Percentiles rank a stretch among this genome's conserved stretches.
phyloP scores from a whole-genome alignment of 2,888 invertebrate genomes.

The Idaea biselata region DNA sequence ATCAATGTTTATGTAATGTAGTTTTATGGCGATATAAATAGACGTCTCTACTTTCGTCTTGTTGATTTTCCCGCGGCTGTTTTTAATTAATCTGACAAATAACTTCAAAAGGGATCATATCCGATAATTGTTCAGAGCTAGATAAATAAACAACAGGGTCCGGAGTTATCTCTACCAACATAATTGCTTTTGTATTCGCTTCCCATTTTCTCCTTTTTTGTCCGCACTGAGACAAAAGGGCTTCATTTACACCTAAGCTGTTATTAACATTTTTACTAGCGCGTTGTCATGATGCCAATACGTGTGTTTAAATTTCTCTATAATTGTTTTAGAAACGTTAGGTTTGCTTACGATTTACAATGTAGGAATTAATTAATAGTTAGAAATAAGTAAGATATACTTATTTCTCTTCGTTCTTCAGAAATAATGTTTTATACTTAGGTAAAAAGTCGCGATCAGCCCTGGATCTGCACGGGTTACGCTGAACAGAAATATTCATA shows the following conservation, averaged over 20 bases:
- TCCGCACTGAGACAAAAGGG: not conserved
- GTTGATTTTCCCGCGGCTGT: not conserved
- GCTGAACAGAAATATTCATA: too few species aligned
- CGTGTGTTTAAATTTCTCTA: not conserved
- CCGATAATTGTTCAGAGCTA: not conserved
- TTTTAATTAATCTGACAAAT: not conserved
- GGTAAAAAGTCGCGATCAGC: too few species aligned
- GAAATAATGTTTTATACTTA: too few species aligned
- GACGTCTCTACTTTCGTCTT: not conserved
- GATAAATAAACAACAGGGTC: not conserved
- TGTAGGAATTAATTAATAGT: not conserved
- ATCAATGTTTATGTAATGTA: too few species aligned
- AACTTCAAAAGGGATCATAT: not conserved
- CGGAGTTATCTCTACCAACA: not conserved
- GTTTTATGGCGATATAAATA: too few species aligned
- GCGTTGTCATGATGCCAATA: not conserved
- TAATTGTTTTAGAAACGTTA: not conserved
- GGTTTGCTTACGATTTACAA: not conserved
- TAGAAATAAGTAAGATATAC: too few species aligned
- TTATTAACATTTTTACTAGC: not conserved
- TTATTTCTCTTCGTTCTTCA: too few species aligned
- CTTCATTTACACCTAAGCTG: not conserved
- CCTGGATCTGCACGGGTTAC: too few species aligned
- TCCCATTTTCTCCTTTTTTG: not conserved
- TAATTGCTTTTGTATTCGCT: not conserved